Percentiles rank a stretch among this genome's conserved stretches.
Evolutionary conservation across 2,797 vertebrate species (phyloP).

Genomic region (Rhyacichthys aspro): DNA sequence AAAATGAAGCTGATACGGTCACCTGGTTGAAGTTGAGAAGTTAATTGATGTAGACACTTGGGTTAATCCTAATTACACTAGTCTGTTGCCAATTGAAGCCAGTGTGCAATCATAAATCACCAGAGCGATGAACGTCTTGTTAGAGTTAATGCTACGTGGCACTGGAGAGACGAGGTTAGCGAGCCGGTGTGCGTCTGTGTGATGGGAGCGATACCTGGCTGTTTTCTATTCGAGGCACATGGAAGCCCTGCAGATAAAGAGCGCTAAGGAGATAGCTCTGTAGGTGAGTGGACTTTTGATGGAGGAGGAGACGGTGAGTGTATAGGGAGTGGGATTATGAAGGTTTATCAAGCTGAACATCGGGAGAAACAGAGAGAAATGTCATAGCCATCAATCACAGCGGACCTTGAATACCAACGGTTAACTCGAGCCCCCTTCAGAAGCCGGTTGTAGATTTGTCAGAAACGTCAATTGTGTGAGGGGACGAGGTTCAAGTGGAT

Average conservation of each 20-base stretch:
- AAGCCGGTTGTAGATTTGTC: slow-evolving; percentile 16
- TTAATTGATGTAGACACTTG: slow-evolving; percentile 41
- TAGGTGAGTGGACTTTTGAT: slow-evolving; percentile 54
- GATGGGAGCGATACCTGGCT: slow-evolving; percentile 44
- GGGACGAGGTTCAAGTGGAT: slow-evolving; percentile 19
- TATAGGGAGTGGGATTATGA: slow-evolving; percentile 46
- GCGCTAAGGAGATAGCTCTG: slow-evolving; percentile 36
- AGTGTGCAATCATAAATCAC: slow-evolving; percentile 65
- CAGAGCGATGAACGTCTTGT: slow-evolving; percentile 61
- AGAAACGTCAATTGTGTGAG: slow-evolving; percentile 16
- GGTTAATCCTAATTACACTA: slow-evolving; percentile 52
- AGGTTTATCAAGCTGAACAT: slow-evolving; percentile 29
- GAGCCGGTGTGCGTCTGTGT: slow-evolving; percentile 24
- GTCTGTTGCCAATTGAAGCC: slow-evolving; percentile 35
- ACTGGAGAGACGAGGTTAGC: slow-evolving; percentile 47
- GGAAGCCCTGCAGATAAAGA: slow-evolving; percentile 32
- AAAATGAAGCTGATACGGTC: slow-evolving; percentile 33
- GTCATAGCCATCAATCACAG: slow-evolving; percentile 50
- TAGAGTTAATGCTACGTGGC: slow-evolving; percentile 64
- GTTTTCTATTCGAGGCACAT: slow-evolving; percentile 58
- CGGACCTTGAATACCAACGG: slow-evolving; percentile 6
- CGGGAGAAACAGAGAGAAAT: slow-evolving; percentile 35
- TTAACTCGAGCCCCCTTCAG: slow-evolving; percentile 13
- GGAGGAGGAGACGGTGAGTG: slow-evolving; percentile 36
- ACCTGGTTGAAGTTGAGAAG: slow-evolving; percentile 24